A percentile compares a stretch with the other conserved stretches of the same genome.
Evolutionary conservation across 1,140 invertebrate genomes (phyloP).

Genomic region (roundworm (Caenorhabditis elegans)): DNA sequence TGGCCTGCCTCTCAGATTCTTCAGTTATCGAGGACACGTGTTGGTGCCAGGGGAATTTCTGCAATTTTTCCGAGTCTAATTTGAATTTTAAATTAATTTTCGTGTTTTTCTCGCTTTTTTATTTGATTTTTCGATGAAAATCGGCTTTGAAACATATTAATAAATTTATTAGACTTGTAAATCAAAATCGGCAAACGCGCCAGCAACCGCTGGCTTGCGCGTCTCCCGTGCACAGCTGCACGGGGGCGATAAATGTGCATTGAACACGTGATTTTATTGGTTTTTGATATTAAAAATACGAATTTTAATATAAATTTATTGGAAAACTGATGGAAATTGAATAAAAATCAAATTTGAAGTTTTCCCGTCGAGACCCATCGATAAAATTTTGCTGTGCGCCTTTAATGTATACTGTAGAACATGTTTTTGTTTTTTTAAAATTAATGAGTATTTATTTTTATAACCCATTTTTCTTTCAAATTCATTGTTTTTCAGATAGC

Average conservation of each 20-base stretch:
- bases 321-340: too few species aligned
- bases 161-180: too few species aligned
- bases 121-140: not conserved
- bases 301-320: not conserved
- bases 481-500: too few species aligned
- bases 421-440: not conserved
- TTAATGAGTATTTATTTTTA: too few species aligned
- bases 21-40: constrained; percentile 35
- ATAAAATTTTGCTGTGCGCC: not conserved
- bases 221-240: not conserved
- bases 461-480: too few species aligned
- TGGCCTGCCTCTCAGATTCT: constrained; percentile 24
- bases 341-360: too few species aligned
- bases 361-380: too few species aligned
- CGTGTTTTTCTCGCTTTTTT: not conserved
- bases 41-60: constrained; percentile 34
- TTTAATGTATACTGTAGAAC: not conserved
- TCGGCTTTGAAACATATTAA: too few species aligned
- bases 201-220: too few species aligned
- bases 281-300: not conserved
- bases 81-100: not conserved
- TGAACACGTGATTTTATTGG: not conserved
- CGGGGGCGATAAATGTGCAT: too few species aligned
- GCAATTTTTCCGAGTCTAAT: not conserved
- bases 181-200: too few species aligned